A percentile compares a stretch with the other conserved stretches of the same genome.
Evolutionary conservation across 2,888 invertebrate genomes (phyloP).

Genomic region (Achlya flavicornis): DNA sequence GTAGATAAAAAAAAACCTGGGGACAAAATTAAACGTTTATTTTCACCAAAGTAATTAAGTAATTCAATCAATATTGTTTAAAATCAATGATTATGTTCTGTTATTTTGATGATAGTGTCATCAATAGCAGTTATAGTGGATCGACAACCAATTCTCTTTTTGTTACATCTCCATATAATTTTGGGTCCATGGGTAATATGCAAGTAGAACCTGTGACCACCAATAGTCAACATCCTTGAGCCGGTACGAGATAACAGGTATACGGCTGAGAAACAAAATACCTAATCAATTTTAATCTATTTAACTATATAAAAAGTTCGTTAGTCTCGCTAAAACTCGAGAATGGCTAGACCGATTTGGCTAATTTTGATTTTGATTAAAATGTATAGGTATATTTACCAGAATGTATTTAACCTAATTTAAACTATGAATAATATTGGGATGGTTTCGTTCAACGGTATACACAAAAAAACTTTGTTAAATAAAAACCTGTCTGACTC

Average conservation of each 20-base stretch:
- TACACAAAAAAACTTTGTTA: too few species aligned
- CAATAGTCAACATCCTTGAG: neutral
- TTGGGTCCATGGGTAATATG: conserved; percentile 15
- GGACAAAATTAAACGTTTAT: neutral
- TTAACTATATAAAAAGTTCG: neutral
- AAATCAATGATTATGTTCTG: conserved; percentile 16
- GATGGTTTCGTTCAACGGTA: too few species aligned
- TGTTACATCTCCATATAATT: conserved; percentile 29
- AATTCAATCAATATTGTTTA: conserved; percentile 16
- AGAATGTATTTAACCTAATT: too few species aligned
- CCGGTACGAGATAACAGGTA: neutral
- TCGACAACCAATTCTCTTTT: conserved; percentile 11
- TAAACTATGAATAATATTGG: too few species aligned
- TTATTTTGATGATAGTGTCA: conserved; percentile 18
- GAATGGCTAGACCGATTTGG: too few species aligned
- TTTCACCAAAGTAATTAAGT: neutral
- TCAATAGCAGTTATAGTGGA: conserved; percentile 17
- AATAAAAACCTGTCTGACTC: too few species aligned
- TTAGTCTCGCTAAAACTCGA: too few species aligned
- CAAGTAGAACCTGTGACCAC: conserved; percentile 20
- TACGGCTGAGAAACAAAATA: neutral
- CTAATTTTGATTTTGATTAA: too few species aligned
- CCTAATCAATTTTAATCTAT: neutral
- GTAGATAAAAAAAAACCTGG: neutral
- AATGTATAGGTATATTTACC: too few species aligned